Evolutionary conservation across 2,113 vertebrate species (phyloP).

Genomic region (Corythornis cristatus): DNA sequence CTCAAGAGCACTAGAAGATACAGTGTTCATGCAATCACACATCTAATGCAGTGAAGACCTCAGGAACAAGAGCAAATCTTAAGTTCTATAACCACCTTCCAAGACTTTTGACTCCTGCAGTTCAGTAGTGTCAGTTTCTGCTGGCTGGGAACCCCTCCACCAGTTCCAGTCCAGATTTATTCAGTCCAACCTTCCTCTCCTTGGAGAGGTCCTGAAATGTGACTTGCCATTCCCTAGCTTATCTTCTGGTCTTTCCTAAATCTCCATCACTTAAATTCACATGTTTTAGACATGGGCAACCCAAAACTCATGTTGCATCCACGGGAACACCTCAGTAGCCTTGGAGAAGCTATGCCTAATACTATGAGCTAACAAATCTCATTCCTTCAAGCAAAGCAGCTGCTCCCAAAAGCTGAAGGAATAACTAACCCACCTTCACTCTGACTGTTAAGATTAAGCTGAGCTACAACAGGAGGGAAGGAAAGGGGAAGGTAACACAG

Average conservation of each 20-base stretch:
- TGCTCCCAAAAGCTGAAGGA: not conserved
- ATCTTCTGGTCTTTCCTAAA: not conserved
- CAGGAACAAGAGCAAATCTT: not conserved
- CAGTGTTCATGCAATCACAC: fast-evolving
- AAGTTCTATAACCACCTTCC: not conserved
- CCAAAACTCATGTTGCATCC: not conserved
- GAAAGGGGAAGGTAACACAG: not conserved
- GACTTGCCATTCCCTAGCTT: not conserved
- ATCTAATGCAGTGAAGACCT: not conserved
- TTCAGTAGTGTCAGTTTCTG: not conserved
- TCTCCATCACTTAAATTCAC: not conserved
- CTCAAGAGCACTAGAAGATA: not conserved
- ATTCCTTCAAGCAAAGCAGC: not conserved
- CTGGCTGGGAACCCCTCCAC: not conserved
- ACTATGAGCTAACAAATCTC: not conserved
- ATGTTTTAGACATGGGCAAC: not conserved
- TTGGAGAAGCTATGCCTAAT: not conserved
- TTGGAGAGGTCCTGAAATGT: not conserved
- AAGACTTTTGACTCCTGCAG: not conserved
- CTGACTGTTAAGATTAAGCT: not conserved
- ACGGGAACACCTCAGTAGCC: fast-evolving
- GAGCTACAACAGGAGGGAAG: not conserved
- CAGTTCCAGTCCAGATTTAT: not conserved
- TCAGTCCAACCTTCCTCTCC: not conserved
- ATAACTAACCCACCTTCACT: not conserved